Base-by-base conservation (phyloP, 2,797 vertebrate species). In the Catharus ustulatus region DNA sequence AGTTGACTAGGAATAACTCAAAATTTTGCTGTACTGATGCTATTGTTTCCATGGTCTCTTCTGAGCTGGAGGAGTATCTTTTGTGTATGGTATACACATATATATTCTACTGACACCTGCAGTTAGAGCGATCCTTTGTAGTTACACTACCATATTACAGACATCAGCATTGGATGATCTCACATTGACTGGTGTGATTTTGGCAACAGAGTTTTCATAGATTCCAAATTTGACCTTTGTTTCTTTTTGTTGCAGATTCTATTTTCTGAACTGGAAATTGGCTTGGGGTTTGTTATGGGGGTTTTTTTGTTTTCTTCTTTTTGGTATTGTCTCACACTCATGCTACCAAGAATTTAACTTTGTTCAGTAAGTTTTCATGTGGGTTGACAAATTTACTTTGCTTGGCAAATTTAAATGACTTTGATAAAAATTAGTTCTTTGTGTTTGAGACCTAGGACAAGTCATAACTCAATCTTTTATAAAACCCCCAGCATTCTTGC, bases 341-440 rank as follows among this genome's bases (percentile, higher is more conserved):
- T 5, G 5, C 24, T 69, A 64, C 16, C 20, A 91, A 87, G 36
- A 90, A 64, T 36, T 91, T 88, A 51, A 78, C 46, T 89, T 75
- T 79, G 43, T 72, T 79, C 55, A 69, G n/a, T 43, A 59, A 69
- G n/a, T 45, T 89, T 82, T 89, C 20, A 59, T 26, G 94, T 90
- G 92, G 86, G 95, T 51, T 93, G 84, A 87, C 40, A 90, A 87
- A 85, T 90, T 75, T 81, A 61, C 64, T 90, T 80, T 68, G 64
- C 42, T 93, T 93, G 49, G 79, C 76, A 95, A 89, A 94, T 89
- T 94, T 55, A 55, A 95, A 82, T 87, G n/a, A 62, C 59, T 92
- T 79, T 2, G 5, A 73, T 48, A 89, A 93, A 93, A 94, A 84
- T 6, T 9, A 76, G 45, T 52, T 90, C 89, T 92, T 94, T 95